These are phyloP conservation scores for Grantiella picta DNA, from an alignment of 2,113 vertebrate species.

Conservation along the genomic window DNA sequence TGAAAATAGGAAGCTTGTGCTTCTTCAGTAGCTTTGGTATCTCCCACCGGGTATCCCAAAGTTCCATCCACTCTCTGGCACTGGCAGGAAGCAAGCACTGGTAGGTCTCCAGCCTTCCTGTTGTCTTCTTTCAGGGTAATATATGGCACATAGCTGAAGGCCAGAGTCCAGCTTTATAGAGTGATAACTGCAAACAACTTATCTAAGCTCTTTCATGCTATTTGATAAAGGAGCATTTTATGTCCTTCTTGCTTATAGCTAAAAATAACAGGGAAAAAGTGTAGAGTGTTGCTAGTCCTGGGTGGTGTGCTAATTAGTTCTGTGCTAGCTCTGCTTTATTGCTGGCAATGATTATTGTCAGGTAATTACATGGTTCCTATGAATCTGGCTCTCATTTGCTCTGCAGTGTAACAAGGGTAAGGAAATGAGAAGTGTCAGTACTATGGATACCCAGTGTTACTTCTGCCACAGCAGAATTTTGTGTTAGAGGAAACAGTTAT, in stretches of 20 bases:
- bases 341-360: neutral
- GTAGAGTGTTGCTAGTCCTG: neutral
- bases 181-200: neutral
- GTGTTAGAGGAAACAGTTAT: neutral
- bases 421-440: slow-evolving; percentile 6
- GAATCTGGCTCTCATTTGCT: neutral
- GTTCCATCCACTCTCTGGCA: neutral
- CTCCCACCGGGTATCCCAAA: neutral
- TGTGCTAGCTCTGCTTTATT: slow-evolving; percentile 28
- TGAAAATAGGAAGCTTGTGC: neutral
- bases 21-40: neutral
- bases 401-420: neutral
- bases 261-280: neutral
- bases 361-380: slow-evolving; percentile 10
- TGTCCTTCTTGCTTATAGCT: neutral
- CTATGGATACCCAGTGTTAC: neutral
- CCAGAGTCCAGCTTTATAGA: neutral
- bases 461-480: neutral
- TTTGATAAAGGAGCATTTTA: neutral
- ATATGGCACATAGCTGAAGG: neutral
- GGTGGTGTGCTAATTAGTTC: slow-evolving; percentile 12
- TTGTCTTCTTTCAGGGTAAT: neutral
- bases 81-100: neutral
- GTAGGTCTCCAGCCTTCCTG: neutral
- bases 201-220: neutral